Percentiles rank a stretch among this genome's conserved stretches.
phyloP scores from a whole-genome alignment of 1,140 invertebrate genomes.

The Eupristina koningsbergeri region DNA sequence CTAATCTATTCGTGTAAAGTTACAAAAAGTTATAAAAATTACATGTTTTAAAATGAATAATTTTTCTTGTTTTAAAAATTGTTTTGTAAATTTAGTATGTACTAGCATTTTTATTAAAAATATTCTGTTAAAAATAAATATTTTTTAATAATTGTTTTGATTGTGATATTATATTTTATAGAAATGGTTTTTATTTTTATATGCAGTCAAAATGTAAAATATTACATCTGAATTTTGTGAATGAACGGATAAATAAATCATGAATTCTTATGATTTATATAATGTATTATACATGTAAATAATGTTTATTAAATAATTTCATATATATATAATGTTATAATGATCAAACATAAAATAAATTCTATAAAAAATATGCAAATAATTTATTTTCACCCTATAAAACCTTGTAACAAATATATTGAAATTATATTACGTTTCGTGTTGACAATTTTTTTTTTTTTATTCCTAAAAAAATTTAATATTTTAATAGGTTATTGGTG shows the following conservation, averaged over 20 bases:
- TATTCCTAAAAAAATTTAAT: no score
- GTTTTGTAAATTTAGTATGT: constrained; percentile 37
- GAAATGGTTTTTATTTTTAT: constrained; percentile 50
- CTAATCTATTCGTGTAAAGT: constrained; percentile 13
- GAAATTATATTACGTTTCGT: no score
- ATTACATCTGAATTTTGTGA: constrained; percentile 41
- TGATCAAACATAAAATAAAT: constrained; percentile 42
- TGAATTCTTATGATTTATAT: constrained; percentile 44
- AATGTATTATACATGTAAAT: constrained; percentile 50
- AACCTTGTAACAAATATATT: no score
- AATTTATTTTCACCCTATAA: neutral
- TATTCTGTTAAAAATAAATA: constrained; percentile 43
- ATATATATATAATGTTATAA: constrained; percentile 41
- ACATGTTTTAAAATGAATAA: constrained; percentile 14
- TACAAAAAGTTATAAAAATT: neutral
- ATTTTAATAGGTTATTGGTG: no score
- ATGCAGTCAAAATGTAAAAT: constrained; percentile 28
- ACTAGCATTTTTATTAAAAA: constrained; percentile 19
- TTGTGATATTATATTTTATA: constrained; percentile 48
- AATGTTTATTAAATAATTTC: constrained; percentile 48
- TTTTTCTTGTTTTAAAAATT: constrained; percentile 42
- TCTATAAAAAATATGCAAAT: constrained; percentile 34
- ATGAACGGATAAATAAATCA: constrained; percentile 27
- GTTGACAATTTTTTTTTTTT: no score
- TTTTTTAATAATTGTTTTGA: constrained; percentile 42